A percentile compares a stretch with the other conserved stretches of the same genome.
Conservation (phyloP, 2,113 vertebrate species). For the Hassar affinis region DNA sequence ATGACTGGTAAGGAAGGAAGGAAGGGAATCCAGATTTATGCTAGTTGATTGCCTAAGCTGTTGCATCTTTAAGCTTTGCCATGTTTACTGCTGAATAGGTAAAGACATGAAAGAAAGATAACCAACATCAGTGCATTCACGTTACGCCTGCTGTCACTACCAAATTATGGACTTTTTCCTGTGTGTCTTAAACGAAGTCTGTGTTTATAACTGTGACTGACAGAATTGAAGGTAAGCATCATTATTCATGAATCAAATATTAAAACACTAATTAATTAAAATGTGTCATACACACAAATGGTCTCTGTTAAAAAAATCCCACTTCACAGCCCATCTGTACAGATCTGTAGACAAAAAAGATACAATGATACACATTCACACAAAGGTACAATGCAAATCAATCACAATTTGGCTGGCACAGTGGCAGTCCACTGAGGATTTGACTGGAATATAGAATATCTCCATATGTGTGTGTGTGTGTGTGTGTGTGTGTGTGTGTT, state of each 20-base stretch:
- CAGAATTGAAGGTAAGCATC: neutral
- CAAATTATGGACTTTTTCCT: neutral
- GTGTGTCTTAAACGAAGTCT: neutral
- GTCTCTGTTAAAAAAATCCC: neutral
- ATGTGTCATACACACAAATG: neutral
- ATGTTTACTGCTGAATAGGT: neutral
- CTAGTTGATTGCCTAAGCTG: neutral
- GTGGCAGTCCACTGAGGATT: constrained; percentile 33
- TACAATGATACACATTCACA: constrained; percentile 39
- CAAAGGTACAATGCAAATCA: constrained; percentile 47
- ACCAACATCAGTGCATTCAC: neutral
- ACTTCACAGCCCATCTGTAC: constrained; percentile 6
- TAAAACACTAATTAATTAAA: neutral
- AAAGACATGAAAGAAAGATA: neutral
- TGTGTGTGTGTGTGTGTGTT: constrained; percentile 9
- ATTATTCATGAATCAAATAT: neutral
- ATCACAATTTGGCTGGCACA: constrained; percentile 37
- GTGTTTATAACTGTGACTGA: neutral
- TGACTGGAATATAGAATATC: constrained; percentile 14
- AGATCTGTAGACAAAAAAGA: constrained; percentile 7
- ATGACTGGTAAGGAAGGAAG: neutral
- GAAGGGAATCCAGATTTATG: neutral
- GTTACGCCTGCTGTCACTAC: neutral
- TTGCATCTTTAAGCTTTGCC: too few relatives aligned
- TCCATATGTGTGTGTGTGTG: constrained; percentile 36